These are phyloP conservation scores for Heliconius ethilla DNA, from an alignment of 2,888 invertebrate species.

Conservation along the genomic window DNA sequence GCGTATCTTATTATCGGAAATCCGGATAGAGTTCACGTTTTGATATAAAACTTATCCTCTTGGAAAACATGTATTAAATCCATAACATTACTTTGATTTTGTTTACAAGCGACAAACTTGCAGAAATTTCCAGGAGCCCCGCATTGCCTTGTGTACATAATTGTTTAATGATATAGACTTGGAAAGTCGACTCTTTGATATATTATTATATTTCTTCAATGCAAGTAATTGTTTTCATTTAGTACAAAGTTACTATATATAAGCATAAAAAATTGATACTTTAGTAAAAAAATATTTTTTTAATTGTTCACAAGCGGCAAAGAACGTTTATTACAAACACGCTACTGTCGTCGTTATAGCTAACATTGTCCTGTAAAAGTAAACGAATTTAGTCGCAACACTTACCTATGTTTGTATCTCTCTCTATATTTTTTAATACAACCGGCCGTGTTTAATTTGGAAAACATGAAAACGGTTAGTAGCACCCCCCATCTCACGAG, in stretches of 20 bases:
- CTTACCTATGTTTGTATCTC: slow-evolving; percentile 14
- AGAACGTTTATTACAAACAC: neutral
- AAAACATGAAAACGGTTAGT: slow-evolving; percentile 43
- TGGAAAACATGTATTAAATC: slow-evolving; percentile 47
- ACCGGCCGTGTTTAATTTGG: slow-evolving; percentile 19
- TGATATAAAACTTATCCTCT: slow-evolving; percentile 47
- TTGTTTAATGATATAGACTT: slow-evolving; percentile 25
- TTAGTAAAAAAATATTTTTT: neutral
- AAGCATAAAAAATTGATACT: neutral
- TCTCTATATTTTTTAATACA: slow-evolving; percentile 27
- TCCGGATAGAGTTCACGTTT: slow-evolving; percentile 47
- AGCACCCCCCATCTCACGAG: slow-evolving; percentile 58
- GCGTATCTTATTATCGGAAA: slow-evolving; percentile 48
- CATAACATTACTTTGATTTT: slow-evolving; percentile 59
- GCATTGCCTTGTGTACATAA: slow-evolving; percentile 26
- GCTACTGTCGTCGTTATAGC: neutral
- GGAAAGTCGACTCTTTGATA: slow-evolving; percentile 6
- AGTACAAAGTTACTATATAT: neutral
- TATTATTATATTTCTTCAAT: neutral
- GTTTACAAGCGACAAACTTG: slow-evolving; percentile 40
- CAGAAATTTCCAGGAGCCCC: slow-evolving; percentile 20
- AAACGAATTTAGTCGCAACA: slow-evolving; percentile 1
- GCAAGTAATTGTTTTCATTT: neutral
- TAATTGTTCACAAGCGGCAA: neutral
- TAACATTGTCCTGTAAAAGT: neutral